Percentiles rank a stretch among this genome's conserved stretches.
These are phyloP conservation scores for Lycocorax pyrrhopterus DNA, from an alignment of 2,113 vertebrate species.

Conservation along the genomic window DNA sequence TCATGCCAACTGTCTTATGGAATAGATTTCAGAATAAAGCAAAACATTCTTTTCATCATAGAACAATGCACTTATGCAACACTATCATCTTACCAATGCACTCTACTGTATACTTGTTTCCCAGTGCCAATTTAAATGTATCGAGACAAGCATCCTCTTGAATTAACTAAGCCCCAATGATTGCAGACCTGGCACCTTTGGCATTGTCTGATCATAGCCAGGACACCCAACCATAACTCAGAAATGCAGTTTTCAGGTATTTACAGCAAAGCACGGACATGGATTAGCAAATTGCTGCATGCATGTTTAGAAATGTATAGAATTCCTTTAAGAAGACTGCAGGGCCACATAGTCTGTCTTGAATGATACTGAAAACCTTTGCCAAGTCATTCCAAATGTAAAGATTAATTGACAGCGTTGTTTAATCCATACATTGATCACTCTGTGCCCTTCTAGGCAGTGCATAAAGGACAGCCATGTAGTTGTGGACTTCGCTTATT, in stretches of 20 bases:
- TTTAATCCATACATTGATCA: conserved; percentile 5
- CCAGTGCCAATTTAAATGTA: neutral
- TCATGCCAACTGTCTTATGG: neutral
- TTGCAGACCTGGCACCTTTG: neutral
- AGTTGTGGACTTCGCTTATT: neutral
- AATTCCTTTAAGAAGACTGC: neutral
- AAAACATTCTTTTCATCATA: neutral
- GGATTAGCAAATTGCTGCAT: neutral
- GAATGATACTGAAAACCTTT: neutral
- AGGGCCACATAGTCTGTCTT: neutral
- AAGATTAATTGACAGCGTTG: neutral
- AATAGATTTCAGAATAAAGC: neutral
- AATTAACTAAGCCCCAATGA: neutral
- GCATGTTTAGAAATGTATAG: neutral
- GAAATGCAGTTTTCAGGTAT: neutral
- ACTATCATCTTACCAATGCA: neutral
- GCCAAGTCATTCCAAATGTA: neutral
- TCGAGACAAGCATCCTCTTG: neutral
- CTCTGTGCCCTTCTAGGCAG: neutral
- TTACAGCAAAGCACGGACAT: neutral
- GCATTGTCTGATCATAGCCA: neutral
- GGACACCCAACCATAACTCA: neutral
- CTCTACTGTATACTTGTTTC: neutral
- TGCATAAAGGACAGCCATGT: neutral
- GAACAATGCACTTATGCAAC: neutral